Percentiles rank a stretch among this genome's conserved stretches.
Evolutionary conservation across 2,888 invertebrate genomes (phyloP).

Genomic region (Drosophila glabriapex): DNA sequence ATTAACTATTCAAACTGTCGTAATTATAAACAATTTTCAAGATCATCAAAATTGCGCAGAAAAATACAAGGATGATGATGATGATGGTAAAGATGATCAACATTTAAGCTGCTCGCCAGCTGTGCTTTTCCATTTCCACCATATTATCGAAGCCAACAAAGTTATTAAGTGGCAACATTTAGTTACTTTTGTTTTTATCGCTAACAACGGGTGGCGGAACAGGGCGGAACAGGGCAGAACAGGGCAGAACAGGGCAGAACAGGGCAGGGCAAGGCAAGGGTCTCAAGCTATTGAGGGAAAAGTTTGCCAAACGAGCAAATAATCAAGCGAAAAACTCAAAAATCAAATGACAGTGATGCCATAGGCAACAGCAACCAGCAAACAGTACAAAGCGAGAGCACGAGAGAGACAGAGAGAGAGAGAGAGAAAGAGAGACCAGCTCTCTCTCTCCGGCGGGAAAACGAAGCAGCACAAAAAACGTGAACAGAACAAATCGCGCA

Average conservation of each 20-base stretch:
- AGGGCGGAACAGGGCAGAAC: not conserved
- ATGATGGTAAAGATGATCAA: not conserved
- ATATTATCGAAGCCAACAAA: conserved; percentile 48
- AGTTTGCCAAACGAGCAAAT: conserved; percentile 43
- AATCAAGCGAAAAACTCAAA: conserved; percentile 55
- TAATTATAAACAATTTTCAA: not conserved
- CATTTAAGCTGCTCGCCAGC: conserved; percentile 9
- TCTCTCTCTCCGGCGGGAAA: not conserved
- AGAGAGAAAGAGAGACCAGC: too few species aligned
- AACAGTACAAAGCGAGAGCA: not conserved
- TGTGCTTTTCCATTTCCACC: conserved; percentile 3
- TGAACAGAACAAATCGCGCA: conserved; percentile 17
- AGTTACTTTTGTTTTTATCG: conserved; percentile 46
- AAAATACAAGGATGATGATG: not conserved
- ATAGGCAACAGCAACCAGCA: not conserved
- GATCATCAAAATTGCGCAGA: not conserved
- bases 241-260: not conserved
- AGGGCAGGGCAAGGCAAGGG: not conserved
- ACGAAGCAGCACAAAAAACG: not conserved
- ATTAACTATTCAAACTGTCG: not conserved
- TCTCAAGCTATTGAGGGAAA: conserved; percentile 10
- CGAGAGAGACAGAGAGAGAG: not conserved
- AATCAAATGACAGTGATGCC: conserved; percentile 67
- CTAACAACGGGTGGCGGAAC: not conserved
- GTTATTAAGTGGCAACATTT: conserved; percentile 74